These are phyloP conservation scores for Trialeurodes vaporariorum DNA, from an alignment of 1,140 invertebrate genomes.

Conservation along the genomic window DNA sequence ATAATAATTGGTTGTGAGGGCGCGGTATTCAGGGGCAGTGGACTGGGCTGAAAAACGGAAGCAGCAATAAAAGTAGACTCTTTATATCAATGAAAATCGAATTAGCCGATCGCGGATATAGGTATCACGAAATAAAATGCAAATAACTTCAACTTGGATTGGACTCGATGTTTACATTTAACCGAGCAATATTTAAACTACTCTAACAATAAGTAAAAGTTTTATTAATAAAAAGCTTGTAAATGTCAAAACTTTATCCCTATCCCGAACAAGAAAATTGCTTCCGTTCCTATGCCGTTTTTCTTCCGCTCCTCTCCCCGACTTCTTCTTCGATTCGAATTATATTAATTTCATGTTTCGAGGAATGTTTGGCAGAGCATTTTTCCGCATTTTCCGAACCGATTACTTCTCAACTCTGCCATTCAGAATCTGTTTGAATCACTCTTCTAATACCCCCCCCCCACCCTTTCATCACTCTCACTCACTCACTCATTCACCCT, in stretches of 20 bases:
- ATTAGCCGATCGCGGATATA: not conserved
- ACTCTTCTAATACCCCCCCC: too few relatives aligned
- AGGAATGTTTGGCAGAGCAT: not conserved
- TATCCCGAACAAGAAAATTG: not conserved
- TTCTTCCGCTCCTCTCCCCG: too few relatives aligned
- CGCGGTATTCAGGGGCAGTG: too few relatives aligned
- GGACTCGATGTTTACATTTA: not conserved
- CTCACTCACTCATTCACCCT: too few relatives aligned
- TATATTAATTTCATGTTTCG: not conserved
- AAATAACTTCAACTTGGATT: not conserved
- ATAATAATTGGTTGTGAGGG: too few relatives aligned
- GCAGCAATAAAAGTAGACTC: too few relatives aligned
- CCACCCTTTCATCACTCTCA: too few relatives aligned
- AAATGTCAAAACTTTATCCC: not conserved
- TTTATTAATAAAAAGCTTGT: slow-evolving; percentile 1
- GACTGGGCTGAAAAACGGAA: too few relatives aligned
- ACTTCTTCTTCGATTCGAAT: too few relatives aligned
- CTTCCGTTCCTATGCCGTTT: not conserved
- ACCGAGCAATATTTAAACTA: not conserved
- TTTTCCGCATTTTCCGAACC: too few relatives aligned
- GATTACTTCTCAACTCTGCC: too few relatives aligned
- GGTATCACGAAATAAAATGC: not conserved
- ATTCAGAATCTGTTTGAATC: too few relatives aligned
- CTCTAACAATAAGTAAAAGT: not conserved
- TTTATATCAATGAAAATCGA: not conserved